Base-by-base conservation (phyloP, 2,797 vertebrate species). In the Cirrhinus molitorella region DNA sequence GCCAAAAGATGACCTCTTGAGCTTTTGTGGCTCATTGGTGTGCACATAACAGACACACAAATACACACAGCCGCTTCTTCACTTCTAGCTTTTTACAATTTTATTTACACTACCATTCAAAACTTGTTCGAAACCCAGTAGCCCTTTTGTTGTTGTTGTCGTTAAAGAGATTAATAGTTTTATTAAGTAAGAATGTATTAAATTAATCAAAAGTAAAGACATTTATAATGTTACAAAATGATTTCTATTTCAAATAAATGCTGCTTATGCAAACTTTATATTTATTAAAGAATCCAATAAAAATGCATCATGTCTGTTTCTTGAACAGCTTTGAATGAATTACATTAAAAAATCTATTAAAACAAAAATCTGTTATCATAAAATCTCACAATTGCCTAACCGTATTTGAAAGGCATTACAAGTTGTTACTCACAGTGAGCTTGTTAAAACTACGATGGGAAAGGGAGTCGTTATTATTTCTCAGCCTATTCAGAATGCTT, bases 1-100 rank as follows among this genome's bases (percentile, higher is more conserved):
- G 21, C 40, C 19, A 71, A 51, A 78, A 78, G 12, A 45, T 83
- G 73, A 77, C 73, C 10, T 83, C 40, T 70, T 59, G 51, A 55
- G 53, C 25, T 57, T 13, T 59, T 0, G n/a, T 23, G 51, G 66
- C 43, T 83, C 66, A 78, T 70, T 49, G 40, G 28, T 7, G 28
- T 83, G 82, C 63, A 25, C 61, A 76, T 9, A 55, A 68, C 11
- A 57, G 7, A 55, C 6, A 79, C 28, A 66, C 28, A 25, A 7
- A 79, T 19, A 25, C 14, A 68, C 13, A 40, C 16, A 45, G 1
- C 8, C 1, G 10, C 10, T 12, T 71, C 71, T 55, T 73, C 6
- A 74, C 11, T 53, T 34, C 5, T 11, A 53, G 11, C 11, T 5
- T 53, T 21, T 71, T 5, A 66, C 5, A 6, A 37, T 66, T 66